Evolutionary conservation across 2,888 invertebrate genomes (phyloP).

Genomic region (Merodon equestris): DNA sequence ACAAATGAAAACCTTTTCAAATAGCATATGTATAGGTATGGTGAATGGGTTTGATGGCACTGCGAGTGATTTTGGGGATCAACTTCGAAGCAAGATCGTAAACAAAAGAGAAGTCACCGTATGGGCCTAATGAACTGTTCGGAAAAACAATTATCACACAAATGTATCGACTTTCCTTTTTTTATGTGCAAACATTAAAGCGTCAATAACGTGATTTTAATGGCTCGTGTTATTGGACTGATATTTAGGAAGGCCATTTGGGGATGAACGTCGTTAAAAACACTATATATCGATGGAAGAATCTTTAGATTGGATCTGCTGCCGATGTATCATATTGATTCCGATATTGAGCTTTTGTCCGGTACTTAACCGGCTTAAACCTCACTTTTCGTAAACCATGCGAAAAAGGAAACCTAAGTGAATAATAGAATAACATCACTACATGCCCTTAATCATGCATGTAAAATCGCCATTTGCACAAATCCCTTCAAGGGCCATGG

Average conservation of each 20-base stretch:
- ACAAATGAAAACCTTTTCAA: constrained; percentile 15
- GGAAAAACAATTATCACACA: background rate
- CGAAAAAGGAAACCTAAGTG: constrained; percentile 1
- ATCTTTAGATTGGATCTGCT: too few relatives aligned
- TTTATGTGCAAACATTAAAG: background rate
- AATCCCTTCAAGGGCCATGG: constrained; percentile 27
- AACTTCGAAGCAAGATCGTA: background rate
- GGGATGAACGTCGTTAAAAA: too few relatives aligned
- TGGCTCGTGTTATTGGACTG: constrained; percentile 2
- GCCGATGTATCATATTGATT: too few relatives aligned
- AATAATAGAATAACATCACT: constrained; percentile 43
- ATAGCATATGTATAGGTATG: too few relatives aligned
- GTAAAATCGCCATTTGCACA: constrained; percentile 51
- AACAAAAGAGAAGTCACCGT: background rate
- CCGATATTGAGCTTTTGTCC: too few relatives aligned
- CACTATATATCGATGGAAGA: too few relatives aligned
- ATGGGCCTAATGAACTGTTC: background rate
- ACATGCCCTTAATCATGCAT: constrained; percentile 46
- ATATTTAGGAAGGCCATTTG: background rate
- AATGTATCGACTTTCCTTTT: constrained; percentile 17
- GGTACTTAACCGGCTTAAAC: too few relatives aligned
- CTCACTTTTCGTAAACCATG: too few relatives aligned
- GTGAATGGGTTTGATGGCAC: too few relatives aligned
- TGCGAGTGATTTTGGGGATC: too few relatives aligned
- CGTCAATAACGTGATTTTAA: background rate